A percentile compares a stretch with the other conserved stretches of the same genome.
Evolutionary conservation across 2,888 invertebrate species (phyloP).

Genomic region (Iselma pallidipennis): DNA sequence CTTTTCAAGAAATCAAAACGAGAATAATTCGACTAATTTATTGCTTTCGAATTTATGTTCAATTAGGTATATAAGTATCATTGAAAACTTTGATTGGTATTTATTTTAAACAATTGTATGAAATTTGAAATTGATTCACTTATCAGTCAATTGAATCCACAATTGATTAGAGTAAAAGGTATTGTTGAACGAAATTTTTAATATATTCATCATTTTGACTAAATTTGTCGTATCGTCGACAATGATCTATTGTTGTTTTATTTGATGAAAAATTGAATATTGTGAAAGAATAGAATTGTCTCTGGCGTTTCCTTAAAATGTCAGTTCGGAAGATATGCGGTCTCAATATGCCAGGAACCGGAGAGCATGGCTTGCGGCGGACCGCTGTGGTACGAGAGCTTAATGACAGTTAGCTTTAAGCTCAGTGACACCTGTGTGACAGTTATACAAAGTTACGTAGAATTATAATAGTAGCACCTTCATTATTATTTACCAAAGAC

Average conservation of each 20-base stretch:
- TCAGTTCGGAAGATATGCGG: conserved; percentile 32
- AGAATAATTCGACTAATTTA: no score
- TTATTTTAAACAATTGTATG: no score
- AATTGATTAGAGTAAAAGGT: no score
- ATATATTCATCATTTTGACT: no score
- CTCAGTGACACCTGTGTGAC: conserved; percentile 33
- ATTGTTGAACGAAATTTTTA: no score
- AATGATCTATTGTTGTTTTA: background rate
- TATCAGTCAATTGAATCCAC: no score
- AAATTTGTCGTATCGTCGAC: conserved; percentile 5
- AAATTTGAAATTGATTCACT: no score
- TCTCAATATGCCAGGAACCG: conserved; percentile 34
- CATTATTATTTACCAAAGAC: conserved; percentile 22
- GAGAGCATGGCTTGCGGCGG: conserved; percentile 30
- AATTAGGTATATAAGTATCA: no score
- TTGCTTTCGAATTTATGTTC: no score
- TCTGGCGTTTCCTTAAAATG: conserved; percentile 29
- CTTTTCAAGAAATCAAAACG: no score
- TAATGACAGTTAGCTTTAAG: conserved; percentile 35
- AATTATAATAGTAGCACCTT: conserved; percentile 25
- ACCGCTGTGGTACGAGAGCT: conserved; percentile 32
- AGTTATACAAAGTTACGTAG: conserved; percentile 29
- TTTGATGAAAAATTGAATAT: conserved; percentile 19
- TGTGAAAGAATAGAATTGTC: conserved; percentile 21
- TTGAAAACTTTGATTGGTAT: no score